phyloP scores from a whole-genome alignment of 2,113 vertebrate genomes.

The Tragelaphus imberbis region DNA sequence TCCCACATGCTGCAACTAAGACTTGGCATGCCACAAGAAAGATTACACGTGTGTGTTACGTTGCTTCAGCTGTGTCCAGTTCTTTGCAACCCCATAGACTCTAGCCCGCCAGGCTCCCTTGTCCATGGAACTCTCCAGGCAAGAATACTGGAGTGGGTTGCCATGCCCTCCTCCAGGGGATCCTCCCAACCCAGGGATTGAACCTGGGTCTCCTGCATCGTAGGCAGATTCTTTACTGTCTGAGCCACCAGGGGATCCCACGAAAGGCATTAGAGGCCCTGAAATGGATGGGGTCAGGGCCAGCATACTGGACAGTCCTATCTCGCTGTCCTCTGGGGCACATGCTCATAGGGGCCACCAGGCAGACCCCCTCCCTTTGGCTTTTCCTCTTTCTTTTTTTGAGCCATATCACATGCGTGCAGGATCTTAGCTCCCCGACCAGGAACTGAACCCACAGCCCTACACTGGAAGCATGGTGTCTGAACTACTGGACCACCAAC shows the following conservation, averaged over 20 bases:
- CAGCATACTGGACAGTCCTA: accelerated
- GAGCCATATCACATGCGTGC: neutral
- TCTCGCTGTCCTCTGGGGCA: neutral
- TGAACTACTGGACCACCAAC: neutral
- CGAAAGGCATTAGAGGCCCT: neutral
- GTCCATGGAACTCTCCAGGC: neutral
- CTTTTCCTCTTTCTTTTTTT: neutral
- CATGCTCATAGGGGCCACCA: accelerated
- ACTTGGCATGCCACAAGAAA: neutral
- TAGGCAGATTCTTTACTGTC: neutral
- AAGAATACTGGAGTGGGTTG: neutral
- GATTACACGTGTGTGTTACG: neutral
- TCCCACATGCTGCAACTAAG: neutral
- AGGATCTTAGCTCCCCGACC: neutral
- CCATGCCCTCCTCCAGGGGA: neutral
- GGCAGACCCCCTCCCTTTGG: neutral
- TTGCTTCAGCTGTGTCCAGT: neutral
- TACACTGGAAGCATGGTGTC: neutral
- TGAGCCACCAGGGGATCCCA: neutral
- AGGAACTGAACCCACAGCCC: neutral
- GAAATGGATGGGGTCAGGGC: accelerated
- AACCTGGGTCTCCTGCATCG: neutral
- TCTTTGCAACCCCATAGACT: neutral
- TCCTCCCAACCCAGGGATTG: neutral
- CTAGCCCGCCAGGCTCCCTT: neutral